A percentile compares a stretch with the other conserved stretches of the same genome.
phyloP scores from a whole-genome alignment of 53 echinoderm and acorn worm genomes.

The Arbacia lixula region DNA sequence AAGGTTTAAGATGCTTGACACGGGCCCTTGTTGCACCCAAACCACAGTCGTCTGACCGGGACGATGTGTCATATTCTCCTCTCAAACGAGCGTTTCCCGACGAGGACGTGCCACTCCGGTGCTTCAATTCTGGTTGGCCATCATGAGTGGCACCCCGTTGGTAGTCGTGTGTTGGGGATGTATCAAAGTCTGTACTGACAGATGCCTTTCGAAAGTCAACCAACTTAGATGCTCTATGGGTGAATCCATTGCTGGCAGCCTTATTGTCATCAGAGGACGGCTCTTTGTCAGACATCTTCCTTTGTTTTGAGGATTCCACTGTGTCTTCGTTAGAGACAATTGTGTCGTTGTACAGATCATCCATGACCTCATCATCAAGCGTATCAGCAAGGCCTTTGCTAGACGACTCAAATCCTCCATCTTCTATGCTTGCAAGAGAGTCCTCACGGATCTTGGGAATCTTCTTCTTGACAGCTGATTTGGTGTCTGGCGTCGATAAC shows the following conservation, averaged over 20 bases:
- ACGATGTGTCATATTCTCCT: constrained; percentile 55
- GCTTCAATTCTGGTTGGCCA: constrained; percentile 6
- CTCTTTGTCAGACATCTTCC: constrained; percentile 7
- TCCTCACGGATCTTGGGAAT: constrained; percentile 14
- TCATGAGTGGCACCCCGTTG: background rate
- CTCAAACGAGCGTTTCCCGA: constrained; percentile 16
- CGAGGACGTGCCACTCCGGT: constrained; percentile 26
- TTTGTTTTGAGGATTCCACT: background rate
- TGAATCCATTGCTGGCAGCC: background rate
- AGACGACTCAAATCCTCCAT: background rate
- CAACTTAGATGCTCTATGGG: background rate
- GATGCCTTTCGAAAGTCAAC: constrained; percentile 38
- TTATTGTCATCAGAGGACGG: constrained; percentile 13
- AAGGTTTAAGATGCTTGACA: constrained; percentile 45
- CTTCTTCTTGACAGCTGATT: background rate
- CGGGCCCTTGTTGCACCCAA: constrained; percentile 19
- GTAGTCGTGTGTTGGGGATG: constrained; percentile 45
- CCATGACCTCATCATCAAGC: constrained; percentile 12
- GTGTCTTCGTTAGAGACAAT: background rate
- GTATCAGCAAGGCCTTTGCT: background rate
- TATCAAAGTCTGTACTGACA: constrained; percentile 43
- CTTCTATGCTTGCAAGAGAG: background rate
- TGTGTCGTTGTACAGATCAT: constrained; percentile 11
- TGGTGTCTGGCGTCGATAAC: background rate
- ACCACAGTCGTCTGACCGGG: constrained; percentile 39